These are phyloP conservation scores for Metridium senile DNA, from an alignment of 92 coral and sea anemone genomes.

Conservation along the genomic window DNA sequence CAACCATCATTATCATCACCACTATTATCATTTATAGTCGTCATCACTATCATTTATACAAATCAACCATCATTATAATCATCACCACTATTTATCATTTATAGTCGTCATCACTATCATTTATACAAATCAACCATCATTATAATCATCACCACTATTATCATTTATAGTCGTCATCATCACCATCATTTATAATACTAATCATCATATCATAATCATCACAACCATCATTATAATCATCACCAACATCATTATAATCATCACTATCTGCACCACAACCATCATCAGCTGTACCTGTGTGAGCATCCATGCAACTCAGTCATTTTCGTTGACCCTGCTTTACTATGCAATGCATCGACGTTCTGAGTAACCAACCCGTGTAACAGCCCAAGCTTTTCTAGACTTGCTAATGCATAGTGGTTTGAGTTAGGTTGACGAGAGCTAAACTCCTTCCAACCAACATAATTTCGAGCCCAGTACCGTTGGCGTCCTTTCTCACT, in stretches of 20 bases:
- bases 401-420: conserved; percentile 72
- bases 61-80: too few species aligned
- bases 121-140: background rate
- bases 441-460: conserved; percentile 89
- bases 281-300: conserved; percentile 78
- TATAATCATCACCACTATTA: background rate
- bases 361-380: conserved; percentile 96
- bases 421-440: conserved; percentile 74
- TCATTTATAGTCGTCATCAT: too few species aligned
- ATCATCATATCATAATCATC: background rate
- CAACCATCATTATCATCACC: too few species aligned
- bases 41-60: too few species aligned
- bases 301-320: conserved; percentile 94
- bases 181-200: too few species aligned
- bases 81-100: too few species aligned
- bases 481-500: conserved; percentile 68
- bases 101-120: background rate
- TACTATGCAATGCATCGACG: conserved; percentile 90
- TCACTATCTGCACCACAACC: background rate
- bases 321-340: conserved; percentile 80
- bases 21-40: too few species aligned
- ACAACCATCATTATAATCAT: background rate
- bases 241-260: background rate
- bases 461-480: conserved; percentile 97
- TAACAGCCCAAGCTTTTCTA: conserved; percentile 74